Evolutionary conservation across 2,888 invertebrate genomes (phyloP).

Genomic region (Lasioglossum pauxillum): DNA sequence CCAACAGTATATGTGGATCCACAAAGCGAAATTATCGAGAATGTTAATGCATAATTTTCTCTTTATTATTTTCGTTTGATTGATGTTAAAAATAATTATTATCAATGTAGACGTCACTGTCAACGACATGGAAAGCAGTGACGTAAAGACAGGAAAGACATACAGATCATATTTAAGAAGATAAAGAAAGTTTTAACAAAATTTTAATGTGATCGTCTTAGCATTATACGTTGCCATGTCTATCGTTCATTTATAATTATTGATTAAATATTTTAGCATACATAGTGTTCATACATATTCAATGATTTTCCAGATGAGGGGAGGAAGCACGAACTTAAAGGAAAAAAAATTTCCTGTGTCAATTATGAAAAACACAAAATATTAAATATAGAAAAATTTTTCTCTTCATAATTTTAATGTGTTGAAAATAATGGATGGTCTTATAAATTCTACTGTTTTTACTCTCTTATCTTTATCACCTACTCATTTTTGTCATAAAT

Average conservation of each 20-base stretch:
- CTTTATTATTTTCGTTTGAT: neutral
- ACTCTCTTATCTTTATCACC: too few relatives aligned
- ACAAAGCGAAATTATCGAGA: neutral
- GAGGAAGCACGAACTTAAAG: too few relatives aligned
- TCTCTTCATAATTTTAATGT: too few relatives aligned
- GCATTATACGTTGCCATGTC: too few relatives aligned
- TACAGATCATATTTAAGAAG: neutral
- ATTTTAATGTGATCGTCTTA: neutral
- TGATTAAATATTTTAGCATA: neutral
- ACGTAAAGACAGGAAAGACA: neutral
- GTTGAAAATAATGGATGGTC: too few relatives aligned
- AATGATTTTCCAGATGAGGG: neutral
- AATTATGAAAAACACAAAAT: too few relatives aligned
- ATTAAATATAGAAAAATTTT: too few relatives aligned
- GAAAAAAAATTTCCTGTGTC: too few relatives aligned
- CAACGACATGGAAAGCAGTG: neutral
- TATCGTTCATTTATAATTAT: neutral
- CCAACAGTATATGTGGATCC: neutral
- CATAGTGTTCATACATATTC: neutral
- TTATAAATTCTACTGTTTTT: too few relatives aligned
- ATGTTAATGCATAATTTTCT: neutral
- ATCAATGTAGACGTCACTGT: neutral
- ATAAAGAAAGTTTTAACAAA: neutral
- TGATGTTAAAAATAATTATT: neutral
- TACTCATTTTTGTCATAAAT: neutral